Conservation (phyloP, 2,797 vertebrate species). For the Rousettus madagascariensis region DNA sequence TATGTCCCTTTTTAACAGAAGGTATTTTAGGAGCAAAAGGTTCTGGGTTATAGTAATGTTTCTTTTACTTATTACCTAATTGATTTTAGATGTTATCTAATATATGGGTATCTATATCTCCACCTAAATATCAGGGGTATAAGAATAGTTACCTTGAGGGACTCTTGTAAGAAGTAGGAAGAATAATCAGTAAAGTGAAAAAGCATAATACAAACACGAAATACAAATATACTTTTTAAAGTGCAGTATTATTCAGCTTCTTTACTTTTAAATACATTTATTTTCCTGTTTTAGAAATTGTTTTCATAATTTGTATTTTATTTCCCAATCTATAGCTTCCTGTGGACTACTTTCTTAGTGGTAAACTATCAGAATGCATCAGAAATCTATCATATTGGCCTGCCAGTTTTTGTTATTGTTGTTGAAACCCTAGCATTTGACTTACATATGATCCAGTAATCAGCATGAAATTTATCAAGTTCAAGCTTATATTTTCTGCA, state of each 20-base stretch:
- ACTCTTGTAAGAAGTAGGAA: slow-evolving; percentile 12
- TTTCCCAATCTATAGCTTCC: background rate
- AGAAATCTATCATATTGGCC: background rate
- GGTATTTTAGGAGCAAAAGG: background rate
- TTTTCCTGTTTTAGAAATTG: background rate
- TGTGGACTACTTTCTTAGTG: background rate
- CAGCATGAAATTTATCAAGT: background rate
- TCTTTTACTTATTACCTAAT: background rate
- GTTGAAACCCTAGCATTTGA: background rate
- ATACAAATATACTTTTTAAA: background rate
- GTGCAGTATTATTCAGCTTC: background rate
- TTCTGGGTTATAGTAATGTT: background rate
- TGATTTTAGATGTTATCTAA: background rate
- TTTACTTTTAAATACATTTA: background rate
- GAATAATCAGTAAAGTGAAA: background rate
- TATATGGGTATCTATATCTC: background rate
- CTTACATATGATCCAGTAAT: background rate
- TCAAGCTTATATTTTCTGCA: background rate
- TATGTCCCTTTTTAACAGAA: background rate
- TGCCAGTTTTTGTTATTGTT: background rate
- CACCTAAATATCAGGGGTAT: background rate
- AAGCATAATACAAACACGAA: background rate
- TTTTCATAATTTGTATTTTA: background rate
- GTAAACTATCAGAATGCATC: background rate
- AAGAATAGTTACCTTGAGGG: background rate